Evolutionary conservation across 2,888 invertebrate genomes (phyloP), one percentile per base, ranked within the genome.

Genomic region (Unio delphinus): DNA sequence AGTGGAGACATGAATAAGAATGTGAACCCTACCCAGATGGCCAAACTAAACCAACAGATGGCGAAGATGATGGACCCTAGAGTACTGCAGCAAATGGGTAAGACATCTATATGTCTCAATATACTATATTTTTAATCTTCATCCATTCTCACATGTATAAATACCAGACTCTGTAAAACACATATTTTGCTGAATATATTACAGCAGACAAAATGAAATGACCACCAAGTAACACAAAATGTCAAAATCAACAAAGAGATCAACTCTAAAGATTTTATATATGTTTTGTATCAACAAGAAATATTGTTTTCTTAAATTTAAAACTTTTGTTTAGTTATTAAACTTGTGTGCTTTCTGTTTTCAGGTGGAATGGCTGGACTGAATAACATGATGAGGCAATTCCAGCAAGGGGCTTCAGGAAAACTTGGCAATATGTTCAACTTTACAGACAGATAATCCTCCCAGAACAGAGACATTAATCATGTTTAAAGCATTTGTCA

Each of bases 61-160:
- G 98, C 99, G 8, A 97, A 96, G 91, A 98, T 99, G 97, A 99
- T 99, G 95, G 99, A 99, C 91, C 99, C 99, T 0, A 92, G 98
- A 72, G 96, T 99, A 80, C 92, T 99, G 65, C 98, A 99, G 86
- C 99, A 99, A 89, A 95, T 94, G 94, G 94, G 94, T 92, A 79
- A 72, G 87, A 79, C 20, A n/a, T 18, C 61, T 28, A 18, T 15
- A 15, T 45, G 11, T 45, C 45, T 11, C 15, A 45, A 2, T 45
- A 11, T 45, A 34, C 30, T 7, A 18, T 17, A 54, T 45, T 23
- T 20, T n/a, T 8, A 63, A 23, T 34, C 26, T 63, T 63, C 18
- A n/a, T 20, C 55, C 15, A 4, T 30, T 20, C 34, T 56, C 20
- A 26, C 17, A 54, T 26, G 15, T 20, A 55, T 64, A 18, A 4